Conservation (phyloP, 2,113 vertebrate genomes). For the Plectropomus leopardus region DNA sequence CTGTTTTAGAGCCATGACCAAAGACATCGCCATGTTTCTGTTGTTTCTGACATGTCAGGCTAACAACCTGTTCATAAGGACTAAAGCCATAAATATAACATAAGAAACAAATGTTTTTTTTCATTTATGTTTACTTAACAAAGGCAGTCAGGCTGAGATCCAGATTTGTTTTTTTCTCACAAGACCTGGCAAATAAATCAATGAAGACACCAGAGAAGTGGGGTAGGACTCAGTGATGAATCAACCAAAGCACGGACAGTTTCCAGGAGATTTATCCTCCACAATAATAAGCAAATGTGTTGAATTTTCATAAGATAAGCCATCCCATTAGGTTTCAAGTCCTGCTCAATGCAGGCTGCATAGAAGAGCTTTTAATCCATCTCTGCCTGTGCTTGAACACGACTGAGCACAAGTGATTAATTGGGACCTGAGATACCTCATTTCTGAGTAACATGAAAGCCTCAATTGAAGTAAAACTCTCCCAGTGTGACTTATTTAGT, state of each 20-base stretch:
- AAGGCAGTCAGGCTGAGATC: background rate
- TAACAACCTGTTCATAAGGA: no score
- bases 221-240: background rate
- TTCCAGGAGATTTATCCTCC: background rate
- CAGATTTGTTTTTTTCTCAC: background rate
- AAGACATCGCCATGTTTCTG: no score
- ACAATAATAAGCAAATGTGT: constrained; percentile 8
- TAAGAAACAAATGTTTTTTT: no score
- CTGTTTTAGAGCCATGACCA: no score
- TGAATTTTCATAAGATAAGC: constrained; percentile 18
- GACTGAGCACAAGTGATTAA: constrained; percentile 30
- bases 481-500: constrained; percentile 18
- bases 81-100: no score
- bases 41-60: no score
- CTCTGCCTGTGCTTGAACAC: constrained; percentile 15
- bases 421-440: constrained; percentile 19
- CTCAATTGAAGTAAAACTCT: constrained; percentile 13
- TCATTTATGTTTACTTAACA: background rate
- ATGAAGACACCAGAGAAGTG: background rate
- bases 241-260: background rate
- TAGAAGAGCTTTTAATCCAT: constrained; percentile 40
- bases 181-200: background rate
- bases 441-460: constrained; percentile 37
- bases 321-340: constrained; percentile 32
- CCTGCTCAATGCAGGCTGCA: constrained; percentile 17